Evolutionary conservation across 1,140 invertebrate genomes (phyloP), one percentile per base, ranked within the genome.

Genomic region (Calliopsis andreniformis): DNA sequence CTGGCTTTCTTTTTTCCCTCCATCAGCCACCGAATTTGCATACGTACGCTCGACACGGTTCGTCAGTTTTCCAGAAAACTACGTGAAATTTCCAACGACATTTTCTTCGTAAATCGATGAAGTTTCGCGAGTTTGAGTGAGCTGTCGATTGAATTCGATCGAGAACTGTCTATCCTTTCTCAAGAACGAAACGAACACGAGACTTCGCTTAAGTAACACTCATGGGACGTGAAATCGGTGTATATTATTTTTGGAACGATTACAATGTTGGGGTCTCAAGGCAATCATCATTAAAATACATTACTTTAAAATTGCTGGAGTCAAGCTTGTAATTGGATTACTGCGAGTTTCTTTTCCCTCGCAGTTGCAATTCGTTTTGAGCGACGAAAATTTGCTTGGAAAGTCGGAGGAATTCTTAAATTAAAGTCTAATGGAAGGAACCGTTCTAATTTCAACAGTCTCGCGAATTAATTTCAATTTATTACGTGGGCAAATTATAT

Each of bases 1-100:
- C 20, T 0, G 10, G 42, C 10, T 63, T 30, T 63, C 42, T 35
- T 47, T 39, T 42, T 18, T 51, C 14, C 6, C 8, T 7, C 16
- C 7, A n/a, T 70, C 23, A 10, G 35, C 30, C 1, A 5, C 16
- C 20, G 10, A 70, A 64, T 59, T 64, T 72, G 58, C 59, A 58
- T 59, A 72, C 69, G 49, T 4, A 25, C 59, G 14, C 10, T 12
- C 49, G 32, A 45, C 53, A 45, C 42, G 49, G 25, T 32, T 45
- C 51, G 56, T 58, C 56, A 51, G 32, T 10, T 20, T 5, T 10
- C 18, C 18, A n/a, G 28, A 18, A 59, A 51, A 72, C 43, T 63
- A 59, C 12, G 35, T 39, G 23, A 30, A 70, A 75, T 30, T 56
- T 59, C 42, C 63, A 39, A 51, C 45, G 39, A 23, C 3, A 23